Evolutionary conservation across 2,797 vertebrate genomes (phyloP), one percentile per base, ranked within the genome.

Genomic region (Thalassophryne amazonica): DNA sequence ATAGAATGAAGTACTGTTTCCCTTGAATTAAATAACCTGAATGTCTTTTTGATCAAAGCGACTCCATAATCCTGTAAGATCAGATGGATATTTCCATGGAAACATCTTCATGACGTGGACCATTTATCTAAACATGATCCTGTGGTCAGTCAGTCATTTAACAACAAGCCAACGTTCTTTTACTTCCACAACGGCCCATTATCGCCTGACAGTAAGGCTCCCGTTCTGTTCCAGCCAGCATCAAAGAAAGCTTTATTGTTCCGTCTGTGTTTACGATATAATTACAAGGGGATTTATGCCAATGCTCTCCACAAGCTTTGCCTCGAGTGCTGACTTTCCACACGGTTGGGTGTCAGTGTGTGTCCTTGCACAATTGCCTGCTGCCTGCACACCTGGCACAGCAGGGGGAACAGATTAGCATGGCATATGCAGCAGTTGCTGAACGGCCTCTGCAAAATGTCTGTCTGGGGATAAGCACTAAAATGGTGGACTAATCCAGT

Each of bases 371-470:
- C 56, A 65, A 67, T 46, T 48, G 62, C 67, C 64, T 69, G 76
- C 75, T 79, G 76, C 63, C 62, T 23, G 22, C 66, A 78, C 85
- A 87, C 80, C 81, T 85, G 84, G 80, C 78, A 77, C 78, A 83
- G 71, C 57, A 69, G 73, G 60, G 56, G 45, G 45, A 81, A 77
- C 81, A 78, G 80, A 86, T 86, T 83, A 84, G 54, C 47, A 31
- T 14, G 81, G 73, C 84, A 84, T 86, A 80, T 80, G 80, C 73
- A 78, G 78, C 70, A 51, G 52, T 72, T 74, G 76, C 64, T 62
- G 66, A 70, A 76, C 30, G 50, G 62, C 27, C 52, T 71, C 59
- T 25, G 14, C 36, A 72, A 84, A n/a, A 85, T 69, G 68, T 67
- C 46, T 52, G 60, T 77, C 70, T 63, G 61, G 79, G 85, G 84